A percentile compares a stretch with the other conserved stretches of the same genome.
These are phyloP conservation scores for Pachymerium ferrugineum DNA, from an alignment of 2,888 invertebrate genomes.

Conservation along the genomic window DNA sequence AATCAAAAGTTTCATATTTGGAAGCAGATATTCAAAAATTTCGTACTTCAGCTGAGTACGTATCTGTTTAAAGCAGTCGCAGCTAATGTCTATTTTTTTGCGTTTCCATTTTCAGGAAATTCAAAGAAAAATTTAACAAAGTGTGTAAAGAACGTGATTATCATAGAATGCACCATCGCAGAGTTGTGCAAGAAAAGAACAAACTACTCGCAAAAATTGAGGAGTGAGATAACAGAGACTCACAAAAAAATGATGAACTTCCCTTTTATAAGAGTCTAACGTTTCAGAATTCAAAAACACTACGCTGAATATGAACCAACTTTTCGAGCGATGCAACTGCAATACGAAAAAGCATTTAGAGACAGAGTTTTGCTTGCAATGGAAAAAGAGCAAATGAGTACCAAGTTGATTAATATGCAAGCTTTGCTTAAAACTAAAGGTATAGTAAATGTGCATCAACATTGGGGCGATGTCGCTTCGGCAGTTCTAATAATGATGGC, in stretches of 20 bases:
- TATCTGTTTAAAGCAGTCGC: too few relatives aligned
- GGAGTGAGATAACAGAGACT: slow-evolving; percentile 7
- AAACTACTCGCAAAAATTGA: slow-evolving; percentile 6
- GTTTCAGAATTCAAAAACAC: slow-evolving; percentile 6
- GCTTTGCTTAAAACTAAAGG: not conserved
- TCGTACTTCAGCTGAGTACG: not conserved
- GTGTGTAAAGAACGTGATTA: slow-evolving; percentile 30
- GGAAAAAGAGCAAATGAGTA: not conserved
- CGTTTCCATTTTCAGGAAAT: not conserved
- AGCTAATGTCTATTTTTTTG: too few relatives aligned
- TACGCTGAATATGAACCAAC: slow-evolving; percentile 29
- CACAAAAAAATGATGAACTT: not conserved
- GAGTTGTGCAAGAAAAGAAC: slow-evolving; percentile 29
- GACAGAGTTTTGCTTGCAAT: not conserved
- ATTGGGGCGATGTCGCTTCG: too few relatives aligned
- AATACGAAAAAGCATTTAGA: slow-evolving; percentile 22
- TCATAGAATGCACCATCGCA: slow-evolving; percentile 29
- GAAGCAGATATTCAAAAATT: slow-evolving; percentile 11
- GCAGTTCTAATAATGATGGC: too few relatives aligned
- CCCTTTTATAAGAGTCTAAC: not conserved
- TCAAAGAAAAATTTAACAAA: slow-evolving; percentile 28
- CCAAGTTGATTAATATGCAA: not conserved
- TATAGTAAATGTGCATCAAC: not conserved
- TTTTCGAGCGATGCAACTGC: not conserved
- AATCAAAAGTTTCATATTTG: not conserved